These are phyloP conservation scores for Lithophane semibrunnea DNA, from an alignment of 2,888 invertebrate genomes.

Conservation along the genomic window DNA sequence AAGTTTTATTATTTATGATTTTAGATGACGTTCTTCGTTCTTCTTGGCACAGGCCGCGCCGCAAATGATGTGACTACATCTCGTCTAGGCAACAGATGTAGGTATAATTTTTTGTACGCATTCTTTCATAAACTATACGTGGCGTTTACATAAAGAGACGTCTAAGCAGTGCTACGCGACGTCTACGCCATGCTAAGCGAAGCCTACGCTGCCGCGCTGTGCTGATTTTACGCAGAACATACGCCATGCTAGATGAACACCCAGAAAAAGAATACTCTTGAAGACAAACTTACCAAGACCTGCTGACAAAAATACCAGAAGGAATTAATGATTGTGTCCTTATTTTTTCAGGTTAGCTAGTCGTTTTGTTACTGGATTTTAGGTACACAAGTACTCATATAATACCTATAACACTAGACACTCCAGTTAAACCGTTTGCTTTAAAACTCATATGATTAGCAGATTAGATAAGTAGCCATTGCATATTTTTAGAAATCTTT, in stretches of 20 bases:
- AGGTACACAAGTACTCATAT: neutral
- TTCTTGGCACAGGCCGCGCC: neutral
- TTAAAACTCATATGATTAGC: neutral
- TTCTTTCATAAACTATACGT: neutral
- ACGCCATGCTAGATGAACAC: neutral
- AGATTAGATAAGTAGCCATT: conserved; percentile 6
- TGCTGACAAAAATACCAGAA: neutral
- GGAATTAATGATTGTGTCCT: neutral
- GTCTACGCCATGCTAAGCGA: neutral
- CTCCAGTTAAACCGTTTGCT: neutral
- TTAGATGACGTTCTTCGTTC: neutral
- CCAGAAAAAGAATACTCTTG: neutral
- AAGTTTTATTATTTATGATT: neutral
- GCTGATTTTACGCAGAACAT: neutral
- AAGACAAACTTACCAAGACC: neutral
- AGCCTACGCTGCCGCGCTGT: neutral
- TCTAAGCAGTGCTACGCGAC: neutral
- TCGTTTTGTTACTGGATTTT: neutral
- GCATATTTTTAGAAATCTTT: conserved; percentile 5
- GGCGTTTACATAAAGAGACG: too few species aligned
- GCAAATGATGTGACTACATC: neutral
- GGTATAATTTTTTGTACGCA: neutral
- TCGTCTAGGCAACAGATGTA: neutral
- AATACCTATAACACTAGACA: neutral
- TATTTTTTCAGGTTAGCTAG: neutral